A percentile compares a stretch with the other conserved stretches of the same genome.
Conservation (phyloP, 1,140 invertebrate species). For the Steinernema feltiae region DNA sequence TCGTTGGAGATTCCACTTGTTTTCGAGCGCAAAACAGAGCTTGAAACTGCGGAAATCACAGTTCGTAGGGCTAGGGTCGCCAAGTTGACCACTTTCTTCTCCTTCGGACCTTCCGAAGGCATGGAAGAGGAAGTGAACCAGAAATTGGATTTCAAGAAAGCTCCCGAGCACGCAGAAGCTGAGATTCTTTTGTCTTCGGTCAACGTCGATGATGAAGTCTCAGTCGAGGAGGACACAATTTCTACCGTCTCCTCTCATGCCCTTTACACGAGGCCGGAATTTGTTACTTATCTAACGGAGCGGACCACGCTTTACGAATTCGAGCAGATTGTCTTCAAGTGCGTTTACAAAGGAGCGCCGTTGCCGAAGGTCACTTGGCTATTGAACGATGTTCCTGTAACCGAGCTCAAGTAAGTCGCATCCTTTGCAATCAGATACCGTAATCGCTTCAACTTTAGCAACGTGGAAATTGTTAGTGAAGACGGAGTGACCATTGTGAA, state of each 20-base stretch:
- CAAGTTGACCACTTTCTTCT: constrained; percentile 25
- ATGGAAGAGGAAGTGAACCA: constrained; percentile 23
- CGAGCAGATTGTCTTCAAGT: constrained; percentile 17
- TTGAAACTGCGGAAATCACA: not conserved
- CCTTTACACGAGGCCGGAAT: constrained; percentile 12
- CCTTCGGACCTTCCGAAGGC: constrained; percentile 17
- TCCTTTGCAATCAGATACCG: not conserved
- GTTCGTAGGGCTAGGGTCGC: constrained; percentile 17
- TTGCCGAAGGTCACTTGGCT: constrained; percentile 31
- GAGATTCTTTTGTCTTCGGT: constrained; percentile 29
- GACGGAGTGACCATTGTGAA: constrained; percentile 34
- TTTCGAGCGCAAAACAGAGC: not conserved
- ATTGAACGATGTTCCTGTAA: constrained; percentile 19
- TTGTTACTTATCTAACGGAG: not conserved
- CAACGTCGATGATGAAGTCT: constrained; percentile 36
- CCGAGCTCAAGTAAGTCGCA: constrained; percentile 19
- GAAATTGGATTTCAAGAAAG: constrained; percentile 24
- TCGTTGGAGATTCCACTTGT: not conserved
- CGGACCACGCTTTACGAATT: not conserved
- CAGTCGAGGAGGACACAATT: constrained; percentile 30
- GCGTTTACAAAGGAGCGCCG: constrained; percentile 21
- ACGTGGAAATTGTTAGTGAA: constrained; percentile 26
- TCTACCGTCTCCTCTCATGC: constrained; percentile 28
- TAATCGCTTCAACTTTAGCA: constrained; percentile 22
- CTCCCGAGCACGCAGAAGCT: constrained; percentile 10